Percentiles rank a stretch among this genome's conserved stretches.
Evolutionary conservation across 2,113 vertebrate genomes (phyloP).

Genomic region (Scomber scombrus): DNA sequence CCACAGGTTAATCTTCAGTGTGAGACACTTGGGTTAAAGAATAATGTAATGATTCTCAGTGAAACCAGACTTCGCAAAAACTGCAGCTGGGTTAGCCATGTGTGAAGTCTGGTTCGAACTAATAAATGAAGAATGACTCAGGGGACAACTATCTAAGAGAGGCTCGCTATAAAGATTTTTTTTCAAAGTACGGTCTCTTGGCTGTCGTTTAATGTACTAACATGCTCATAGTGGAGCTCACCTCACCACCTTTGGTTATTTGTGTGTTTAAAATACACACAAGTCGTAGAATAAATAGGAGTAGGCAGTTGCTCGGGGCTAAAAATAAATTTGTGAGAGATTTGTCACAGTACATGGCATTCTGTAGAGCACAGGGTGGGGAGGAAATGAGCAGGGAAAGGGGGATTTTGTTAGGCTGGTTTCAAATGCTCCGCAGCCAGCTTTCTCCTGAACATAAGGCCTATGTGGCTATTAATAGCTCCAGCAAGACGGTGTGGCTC

Average conservation of each 20-base stretch:
- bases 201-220: neutral
- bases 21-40: slow-evolving; percentile 7
- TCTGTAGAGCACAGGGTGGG: slow-evolving; percentile 69
- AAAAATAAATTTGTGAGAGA: slow-evolving; percentile 66
- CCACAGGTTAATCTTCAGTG: neutral
- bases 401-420: slow-evolving; percentile 49
- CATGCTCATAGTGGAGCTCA: neutral
- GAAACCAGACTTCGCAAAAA: slow-evolving; percentile 26
- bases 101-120: slow-evolving; percentile 35
- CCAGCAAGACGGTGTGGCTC: slow-evolving; percentile 38
- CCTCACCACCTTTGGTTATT: neutral
- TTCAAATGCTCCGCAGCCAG: slow-evolving; percentile 31
- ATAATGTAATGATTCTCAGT: slow-evolving; percentile 9
- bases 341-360: slow-evolving; percentile 63
- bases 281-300: slow-evolving; percentile 41
- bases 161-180: too few species aligned
- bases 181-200: neutral
- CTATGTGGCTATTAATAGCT: slow-evolving; percentile 75
- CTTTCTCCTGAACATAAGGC: slow-evolving; percentile 46
- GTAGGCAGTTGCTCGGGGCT: slow-evolving; percentile 36
- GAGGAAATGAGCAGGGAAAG: slow-evolving; percentile 74
- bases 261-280: slow-evolving; percentile 29
- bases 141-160: neutral
- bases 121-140: slow-evolving; percentile 53
- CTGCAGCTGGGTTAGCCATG: slow-evolving; percentile 4